These are phyloP conservation scores for Xanthia togata DNA, from an alignment of 2,888 invertebrate genomes.

Conservation along the genomic window DNA sequence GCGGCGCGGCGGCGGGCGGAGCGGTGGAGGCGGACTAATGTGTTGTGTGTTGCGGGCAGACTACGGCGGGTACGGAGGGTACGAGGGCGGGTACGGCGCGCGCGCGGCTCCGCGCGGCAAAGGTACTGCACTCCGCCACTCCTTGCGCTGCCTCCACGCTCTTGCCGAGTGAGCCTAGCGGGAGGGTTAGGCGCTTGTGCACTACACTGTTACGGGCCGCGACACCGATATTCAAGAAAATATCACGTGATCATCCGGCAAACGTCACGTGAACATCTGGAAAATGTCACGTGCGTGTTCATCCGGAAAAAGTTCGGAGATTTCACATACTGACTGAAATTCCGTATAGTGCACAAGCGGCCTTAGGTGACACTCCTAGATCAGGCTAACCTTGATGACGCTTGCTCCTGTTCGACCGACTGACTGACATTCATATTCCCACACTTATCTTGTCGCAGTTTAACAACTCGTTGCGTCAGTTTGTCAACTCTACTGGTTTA, in stretches of 20 bases:
- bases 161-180: constrained; percentile 23
- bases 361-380: not conserved
- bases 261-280: not conserved
- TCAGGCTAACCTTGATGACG: not conserved
- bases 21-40: constrained; percentile 87
- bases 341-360: constrained; percentile 20
- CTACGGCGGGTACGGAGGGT: constrained; percentile 96
- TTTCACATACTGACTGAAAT: not conserved
- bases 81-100: constrained; percentile 97
- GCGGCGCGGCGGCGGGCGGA: constrained; percentile 47
- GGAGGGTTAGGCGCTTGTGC: constrained; percentile 5
- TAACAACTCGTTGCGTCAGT: not conserved
- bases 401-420: not conserved
- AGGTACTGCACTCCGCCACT: constrained; percentile 91
- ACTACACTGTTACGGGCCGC: not conserved
- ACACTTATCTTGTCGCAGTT: not conserved
- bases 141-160: constrained; percentile 56
- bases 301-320: not conserved
- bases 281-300: not conserved
- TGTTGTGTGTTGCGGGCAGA: constrained; percentile 92
- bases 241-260: not conserved
- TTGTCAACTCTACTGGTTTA: constrained; percentile 5
- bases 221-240: not conserved
- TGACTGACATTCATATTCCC: constrained; percentile 4
- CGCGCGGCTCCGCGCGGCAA: constrained; percentile 96